Conservation (phyloP, 2,797 vertebrate genomes). For the Mormyrops attenuatus region DNA sequence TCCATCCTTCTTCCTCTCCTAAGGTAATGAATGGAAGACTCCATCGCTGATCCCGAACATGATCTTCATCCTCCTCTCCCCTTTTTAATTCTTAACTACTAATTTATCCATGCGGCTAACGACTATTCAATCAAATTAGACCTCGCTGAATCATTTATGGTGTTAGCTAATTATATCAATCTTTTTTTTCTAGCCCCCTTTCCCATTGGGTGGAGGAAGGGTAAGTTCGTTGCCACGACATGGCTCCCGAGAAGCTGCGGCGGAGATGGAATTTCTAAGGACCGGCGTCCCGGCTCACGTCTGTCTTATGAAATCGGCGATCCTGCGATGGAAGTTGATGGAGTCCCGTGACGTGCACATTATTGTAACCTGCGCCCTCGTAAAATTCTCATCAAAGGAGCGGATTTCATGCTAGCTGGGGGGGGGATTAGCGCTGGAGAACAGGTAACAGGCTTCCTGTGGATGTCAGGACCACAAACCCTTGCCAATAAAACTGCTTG, state of each 20-base stretch:
- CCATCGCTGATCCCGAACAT: background rate
- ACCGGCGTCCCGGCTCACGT: background rate
- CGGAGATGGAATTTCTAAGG: background rate
- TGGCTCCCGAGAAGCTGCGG: background rate
- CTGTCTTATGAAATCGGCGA: background rate
- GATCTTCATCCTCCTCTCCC: background rate
- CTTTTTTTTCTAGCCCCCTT: background rate
- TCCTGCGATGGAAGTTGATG: background rate
- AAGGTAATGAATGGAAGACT: background rate
- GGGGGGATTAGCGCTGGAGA: background rate
- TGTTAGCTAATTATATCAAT: constrained; percentile 10
- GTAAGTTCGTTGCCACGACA: background rate
- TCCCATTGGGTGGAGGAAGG: background rate
- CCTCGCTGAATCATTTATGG: constrained; percentile 9
- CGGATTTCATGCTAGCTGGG: background rate
- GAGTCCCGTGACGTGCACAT: background rate
- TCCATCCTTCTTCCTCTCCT: background rate
- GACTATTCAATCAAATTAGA: constrained; percentile 12
- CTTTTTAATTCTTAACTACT: constrained; percentile 7
- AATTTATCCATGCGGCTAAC: background rate
- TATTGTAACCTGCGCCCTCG: background rate
- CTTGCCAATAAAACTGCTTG: background rate
- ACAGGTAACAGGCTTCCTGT: background rate
- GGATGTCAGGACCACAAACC: background rate
- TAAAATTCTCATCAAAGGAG: background rate